Percentiles rank a stretch among this genome's conserved stretches.
Conservation (phyloP, 2,888 invertebrate species). For the Caenorhabditis sp. region DNA sequence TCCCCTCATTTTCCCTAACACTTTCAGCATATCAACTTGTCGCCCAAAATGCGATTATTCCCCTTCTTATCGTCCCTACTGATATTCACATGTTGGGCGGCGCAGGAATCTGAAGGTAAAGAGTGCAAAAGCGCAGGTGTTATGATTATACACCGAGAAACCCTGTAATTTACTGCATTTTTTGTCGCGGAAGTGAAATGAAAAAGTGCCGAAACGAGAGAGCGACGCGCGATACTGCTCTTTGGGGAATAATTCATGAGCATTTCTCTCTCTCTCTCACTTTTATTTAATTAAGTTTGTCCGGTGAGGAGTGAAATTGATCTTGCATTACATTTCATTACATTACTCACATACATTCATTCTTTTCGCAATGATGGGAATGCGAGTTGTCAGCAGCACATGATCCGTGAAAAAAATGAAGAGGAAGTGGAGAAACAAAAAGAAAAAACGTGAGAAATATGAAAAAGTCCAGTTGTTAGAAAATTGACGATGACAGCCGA, state of each 20-base stretch:
- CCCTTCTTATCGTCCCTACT: background rate
- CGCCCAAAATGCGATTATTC: conserved; percentile 8
- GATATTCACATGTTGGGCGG: conserved; percentile 31
- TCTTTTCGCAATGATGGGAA: background rate
- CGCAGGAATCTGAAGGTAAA: conserved; percentile 53
- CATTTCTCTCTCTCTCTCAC: background rate
- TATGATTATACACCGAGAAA: background rate
- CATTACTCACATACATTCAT: too few relatives aligned
- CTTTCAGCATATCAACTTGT: conserved; percentile 40
- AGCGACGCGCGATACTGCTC: background rate
- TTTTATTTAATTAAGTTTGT: background rate
- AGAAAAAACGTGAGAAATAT: too few relatives aligned
- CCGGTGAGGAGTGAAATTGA: background rate
- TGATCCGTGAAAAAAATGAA: background rate
- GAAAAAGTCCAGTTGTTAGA: too few relatives aligned
- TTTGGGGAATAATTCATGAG: conserved; percentile 10
- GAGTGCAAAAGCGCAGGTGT: background rate
- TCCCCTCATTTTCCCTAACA: background rate
- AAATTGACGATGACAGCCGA: too few relatives aligned
- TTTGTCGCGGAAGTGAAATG: background rate
- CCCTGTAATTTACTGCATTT: background rate
- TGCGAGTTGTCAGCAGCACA: background rate
- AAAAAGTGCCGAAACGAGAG: background rate
- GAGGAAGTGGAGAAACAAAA: too few relatives aligned
- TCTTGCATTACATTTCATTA: too few relatives aligned